Conservation (phyloP, 2,888 invertebrate genomes). For the Tachina lurida region DNA sequence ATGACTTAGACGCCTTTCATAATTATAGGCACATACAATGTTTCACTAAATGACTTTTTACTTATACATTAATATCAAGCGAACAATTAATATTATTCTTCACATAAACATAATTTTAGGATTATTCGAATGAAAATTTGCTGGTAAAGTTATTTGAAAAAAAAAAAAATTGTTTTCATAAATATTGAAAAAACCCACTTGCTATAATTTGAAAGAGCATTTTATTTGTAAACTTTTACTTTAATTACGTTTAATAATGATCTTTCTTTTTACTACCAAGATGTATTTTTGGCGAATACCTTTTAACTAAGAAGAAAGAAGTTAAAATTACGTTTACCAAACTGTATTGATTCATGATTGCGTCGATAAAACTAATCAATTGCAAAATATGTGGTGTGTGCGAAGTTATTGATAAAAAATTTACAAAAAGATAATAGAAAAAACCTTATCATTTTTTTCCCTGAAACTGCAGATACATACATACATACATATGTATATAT, state of each 20-base stretch:
- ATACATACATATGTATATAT: background rate
- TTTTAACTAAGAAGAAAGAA: constrained; percentile 39
- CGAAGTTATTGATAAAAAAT: constrained; percentile 39
- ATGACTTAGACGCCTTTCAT: too few species aligned
- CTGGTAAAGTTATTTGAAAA: too few species aligned
- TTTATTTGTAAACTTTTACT: constrained; percentile 17
- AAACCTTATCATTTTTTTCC: constrained; percentile 53
- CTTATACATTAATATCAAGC: too few species aligned
- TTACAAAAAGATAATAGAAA: constrained; percentile 36
- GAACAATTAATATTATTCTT: too few species aligned
- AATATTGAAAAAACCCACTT: constrained; percentile 32
- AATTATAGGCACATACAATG: too few species aligned
- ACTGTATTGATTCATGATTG: constrained; percentile 8
- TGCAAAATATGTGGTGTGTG: constrained; percentile 47
- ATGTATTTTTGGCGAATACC: constrained; percentile 4
- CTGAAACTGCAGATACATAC: constrained; percentile 7
- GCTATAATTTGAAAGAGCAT: background rate
- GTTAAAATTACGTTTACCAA: constrained; percentile 19
- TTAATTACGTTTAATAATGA: background rate
- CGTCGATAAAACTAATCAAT: constrained; percentile 66
- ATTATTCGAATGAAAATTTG: too few species aligned
- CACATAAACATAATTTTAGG: too few species aligned
- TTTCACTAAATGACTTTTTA: too few species aligned
- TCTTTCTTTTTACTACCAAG: constrained; percentile 3
- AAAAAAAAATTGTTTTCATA: too few species aligned